Evolutionary conservation across 2,113 vertebrate species (phyloP), one percentile per base, ranked within the genome.

Genomic region (Opisthocomus hoazin): DNA sequence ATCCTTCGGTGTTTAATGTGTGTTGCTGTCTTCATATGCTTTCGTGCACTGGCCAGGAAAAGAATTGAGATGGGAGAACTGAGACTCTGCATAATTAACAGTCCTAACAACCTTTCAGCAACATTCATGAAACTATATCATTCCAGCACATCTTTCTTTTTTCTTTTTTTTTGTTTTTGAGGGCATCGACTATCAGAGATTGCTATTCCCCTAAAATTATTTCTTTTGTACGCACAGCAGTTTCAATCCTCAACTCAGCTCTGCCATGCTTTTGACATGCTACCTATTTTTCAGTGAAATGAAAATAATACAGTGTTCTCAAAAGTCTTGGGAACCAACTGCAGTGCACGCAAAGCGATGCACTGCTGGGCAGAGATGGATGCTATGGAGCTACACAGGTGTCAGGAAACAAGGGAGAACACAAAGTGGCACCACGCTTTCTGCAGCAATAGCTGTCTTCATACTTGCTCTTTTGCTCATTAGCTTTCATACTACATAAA

Each of bases 401-500:
- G 17, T 68, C 71, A 87, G 76, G 37, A 82, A 85, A 78, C 6
- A 27, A 79, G 46, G 12, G 50, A 87, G 39, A 93, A 69, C 27
- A 86, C 65, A 63, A 94, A 85, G 93, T 27, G 64, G 73, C 51
- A 76, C 48, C 41, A 34, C 11, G 51, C 87, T 93, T 97, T 90
- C 94, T 19, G 65, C 88, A 89, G 90, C 91, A 94, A n/a, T 56
- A 22, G 46, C 57, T 95, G 88, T 66, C 82, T 94, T 88, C 68
- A 8, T 79, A 60, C 92, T 97, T 97, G 90, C 85, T 97, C 93
- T 94, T 94, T 64, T 79, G 68, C 95, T 98, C 95, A 97, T 98
- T 98, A 98, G 97, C 96, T 97, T 98, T 97, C 96, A 92, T 80
- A 69, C 89, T 81, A 82, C 94, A 94, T 95, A 81, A 94, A 97